Base-by-base conservation (phyloP, 30 jellyfish, hydroid and myxozoan species). In the Aurelia sp. region DNA sequence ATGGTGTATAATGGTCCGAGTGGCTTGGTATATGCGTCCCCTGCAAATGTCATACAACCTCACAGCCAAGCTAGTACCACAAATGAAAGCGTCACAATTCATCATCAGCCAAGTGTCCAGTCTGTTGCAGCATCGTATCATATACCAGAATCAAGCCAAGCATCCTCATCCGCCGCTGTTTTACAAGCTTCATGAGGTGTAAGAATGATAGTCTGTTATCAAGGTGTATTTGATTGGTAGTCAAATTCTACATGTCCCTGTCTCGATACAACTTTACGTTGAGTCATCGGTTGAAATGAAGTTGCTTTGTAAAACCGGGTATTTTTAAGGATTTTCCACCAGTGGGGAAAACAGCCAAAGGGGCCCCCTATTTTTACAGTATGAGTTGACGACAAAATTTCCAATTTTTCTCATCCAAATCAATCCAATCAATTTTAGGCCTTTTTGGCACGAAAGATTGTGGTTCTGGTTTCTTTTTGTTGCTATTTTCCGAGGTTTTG, bases 1-100 rank as follows among this genome's bases (percentile, higher is more conserved):
- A 88, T 89, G 98, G 96, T 93, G 5, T 93, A 93, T 68, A 93
- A 89, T 53, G 79, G 92, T 4, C 78, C 80, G n/a, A 78, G 84
- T 8, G 96, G 92, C 7, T 68, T 93, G 71, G 80, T 93, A 20
- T 88, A 93, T 55, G 96, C 97, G 13, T 80, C 97, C 4, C 96
- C 86, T 50, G 81, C 67, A 24, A 78, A 76, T 66, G 80, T 67
- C 40, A 53, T 75, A 3, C 86, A 68, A 40, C 58, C 80, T 66
- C 70, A 75, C 69, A 53, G 80, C 41, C 85, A 63, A 18, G 63
- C 79, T 22, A 68, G 27, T 10, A 50, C 81, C 3, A 63, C 74
- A 5, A 59, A 60, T 18, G 95, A 86, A 74, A 76, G 76, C 24
- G 57, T 86, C 13, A 76, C 95, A 52, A 76, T 76, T 6, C 95